These are phyloP conservation scores for Glandiceps talaboti DNA, from an alignment of 53 echinoderm and acorn worm species.

Conservation along the genomic window DNA sequence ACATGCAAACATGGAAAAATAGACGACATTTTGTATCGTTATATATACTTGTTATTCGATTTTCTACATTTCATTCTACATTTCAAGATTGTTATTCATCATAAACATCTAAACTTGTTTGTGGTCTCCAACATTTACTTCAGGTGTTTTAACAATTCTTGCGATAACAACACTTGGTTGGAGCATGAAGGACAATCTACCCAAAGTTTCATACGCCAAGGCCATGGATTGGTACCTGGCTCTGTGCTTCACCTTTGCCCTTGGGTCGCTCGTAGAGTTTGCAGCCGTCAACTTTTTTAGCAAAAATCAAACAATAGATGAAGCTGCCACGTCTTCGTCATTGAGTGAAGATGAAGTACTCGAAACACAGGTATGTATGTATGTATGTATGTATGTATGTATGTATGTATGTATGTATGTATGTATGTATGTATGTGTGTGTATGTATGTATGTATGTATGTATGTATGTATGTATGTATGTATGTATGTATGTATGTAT, in stretches of 20 bases:
- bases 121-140: not conserved
- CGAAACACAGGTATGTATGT: not conserved
- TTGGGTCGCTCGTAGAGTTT: constrained; percentile 84
- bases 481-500: no score
- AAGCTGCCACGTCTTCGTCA: not conserved
- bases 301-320: not conserved
- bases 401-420: no score
- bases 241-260: constrained; percentile 70
- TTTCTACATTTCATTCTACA: no score
- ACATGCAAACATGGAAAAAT: no score
- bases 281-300: constrained; percentile 65
- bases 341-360: not conserved
- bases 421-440: no score
- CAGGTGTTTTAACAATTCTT: constrained; percentile 85
- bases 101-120: no score
- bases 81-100: no score
- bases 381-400: no score
- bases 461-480: no score
- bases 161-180: constrained; percentile 93
- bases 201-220: constrained; percentile 87
- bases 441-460: no score
- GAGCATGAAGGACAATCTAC: constrained; percentile 66
- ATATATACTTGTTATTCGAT: no score
- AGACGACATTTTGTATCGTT: no score
- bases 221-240: constrained; percentile 90